These are phyloP conservation scores for Zhuqinia jingwanae DNA, from an alignment of 2,888 invertebrate genomes.

Conservation along the genomic window DNA sequence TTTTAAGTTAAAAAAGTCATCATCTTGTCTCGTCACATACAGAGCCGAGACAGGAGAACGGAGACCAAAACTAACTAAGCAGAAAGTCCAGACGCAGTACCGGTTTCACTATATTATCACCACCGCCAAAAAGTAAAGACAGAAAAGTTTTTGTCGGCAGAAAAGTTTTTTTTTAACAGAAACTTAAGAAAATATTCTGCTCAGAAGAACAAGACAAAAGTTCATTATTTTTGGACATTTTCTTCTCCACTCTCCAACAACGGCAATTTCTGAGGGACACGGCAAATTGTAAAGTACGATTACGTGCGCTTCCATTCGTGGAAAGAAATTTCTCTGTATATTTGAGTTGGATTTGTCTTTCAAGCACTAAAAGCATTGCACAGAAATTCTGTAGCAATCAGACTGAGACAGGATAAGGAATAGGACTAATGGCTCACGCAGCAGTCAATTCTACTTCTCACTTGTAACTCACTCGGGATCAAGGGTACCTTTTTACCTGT, in stretches of 20 bases:
- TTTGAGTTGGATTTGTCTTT: background rate
- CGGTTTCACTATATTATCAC: too few species aligned
- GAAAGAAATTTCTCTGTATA: background rate
- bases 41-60: background rate
- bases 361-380: background rate
- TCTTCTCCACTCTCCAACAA: background rate
- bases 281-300: background rate
- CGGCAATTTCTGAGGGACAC: background rate
- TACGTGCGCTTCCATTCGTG: background rate
- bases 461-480: too few species aligned
- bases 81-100: background rate
- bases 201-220: background rate
- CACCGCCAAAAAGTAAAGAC: too few species aligned
- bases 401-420: too few species aligned
- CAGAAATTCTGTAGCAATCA: too few species aligned
- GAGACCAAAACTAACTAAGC: background rate
- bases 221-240: background rate
- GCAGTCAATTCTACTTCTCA: too few species aligned
- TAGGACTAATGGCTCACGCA: too few species aligned
- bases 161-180: slow-evolving; percentile 21
- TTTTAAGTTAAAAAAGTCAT: background rate
- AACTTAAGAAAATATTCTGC: slow-evolving; percentile 17
- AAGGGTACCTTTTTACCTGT: too few species aligned
- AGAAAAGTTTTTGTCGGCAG: slow-evolving; percentile 15
- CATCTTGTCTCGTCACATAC: background rate